phyloP scores from a whole-genome alignment of 35 echinoderm and acorn worm genomes.

The Lytechinus pictus region DNA sequence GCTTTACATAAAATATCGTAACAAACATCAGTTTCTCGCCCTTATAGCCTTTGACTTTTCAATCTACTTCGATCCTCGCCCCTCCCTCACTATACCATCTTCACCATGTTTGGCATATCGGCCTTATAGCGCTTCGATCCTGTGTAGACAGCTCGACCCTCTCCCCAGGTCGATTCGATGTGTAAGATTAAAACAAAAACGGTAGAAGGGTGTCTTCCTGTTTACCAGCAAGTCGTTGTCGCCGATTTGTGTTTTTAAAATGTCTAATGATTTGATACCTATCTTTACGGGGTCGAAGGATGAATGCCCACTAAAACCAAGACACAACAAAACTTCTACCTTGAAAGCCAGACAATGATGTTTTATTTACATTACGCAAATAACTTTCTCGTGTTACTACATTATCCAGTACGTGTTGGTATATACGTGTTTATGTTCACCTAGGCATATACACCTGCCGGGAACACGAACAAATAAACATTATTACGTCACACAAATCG shows the following conservation, averaged over 20 bases:
- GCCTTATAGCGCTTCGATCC: background rate
- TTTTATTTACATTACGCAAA: constrained; percentile 19
- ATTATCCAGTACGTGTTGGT: background rate
- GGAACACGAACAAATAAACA: background rate
- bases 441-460: background rate
- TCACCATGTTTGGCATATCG: background rate
- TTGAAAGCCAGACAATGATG: background rate
- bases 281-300: background rate
- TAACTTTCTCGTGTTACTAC: background rate
- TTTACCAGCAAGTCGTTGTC: background rate
- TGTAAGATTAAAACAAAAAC: background rate
- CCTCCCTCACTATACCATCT: background rate
- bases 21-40: background rate
- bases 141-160: background rate
- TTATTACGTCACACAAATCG: background rate
- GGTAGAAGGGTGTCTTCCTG: background rate
- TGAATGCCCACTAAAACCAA: background rate
- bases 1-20: too few species aligned
- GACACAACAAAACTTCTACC: background rate
- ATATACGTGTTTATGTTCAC: background rate
- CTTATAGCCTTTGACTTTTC: background rate
- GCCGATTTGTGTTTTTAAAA: background rate
- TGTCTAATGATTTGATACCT: too few species aligned
- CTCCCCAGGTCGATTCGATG: background rate
- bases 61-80: background rate